A percentile compares a stretch with the other conserved stretches of the same genome.
Evolutionary conservation across 2,113 vertebrate genomes (phyloP).

Genomic region (Thalassarche chlororhynchos): DNA sequence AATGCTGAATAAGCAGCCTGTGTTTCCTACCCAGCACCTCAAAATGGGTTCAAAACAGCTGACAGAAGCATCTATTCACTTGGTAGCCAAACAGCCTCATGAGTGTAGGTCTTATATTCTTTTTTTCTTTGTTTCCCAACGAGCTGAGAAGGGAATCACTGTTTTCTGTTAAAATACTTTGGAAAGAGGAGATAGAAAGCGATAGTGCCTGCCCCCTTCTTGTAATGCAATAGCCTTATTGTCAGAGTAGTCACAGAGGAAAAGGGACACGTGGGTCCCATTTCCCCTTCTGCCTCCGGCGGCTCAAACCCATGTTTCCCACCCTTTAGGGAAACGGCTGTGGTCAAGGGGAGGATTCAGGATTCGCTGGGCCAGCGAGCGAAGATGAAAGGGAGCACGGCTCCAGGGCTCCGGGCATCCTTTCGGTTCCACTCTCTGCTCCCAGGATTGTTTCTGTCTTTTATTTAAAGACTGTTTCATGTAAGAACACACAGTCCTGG

Average conservation of each 20-base stretch:
- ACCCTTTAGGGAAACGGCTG: background rate
- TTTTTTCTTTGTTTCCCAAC: background rate
- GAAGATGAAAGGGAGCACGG: background rate
- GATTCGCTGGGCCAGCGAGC: rapidly evolving
- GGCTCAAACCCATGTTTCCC: background rate
- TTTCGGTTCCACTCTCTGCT: background rate
- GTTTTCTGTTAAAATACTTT: slow-evolving; percentile 14
- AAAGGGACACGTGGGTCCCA: background rate
- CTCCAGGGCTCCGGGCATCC: background rate
- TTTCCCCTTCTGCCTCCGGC: background rate
- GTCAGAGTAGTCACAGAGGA: background rate
- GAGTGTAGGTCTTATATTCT: background rate
- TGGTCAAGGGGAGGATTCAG: background rate
- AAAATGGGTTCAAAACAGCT: background rate
- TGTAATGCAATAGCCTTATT: background rate
- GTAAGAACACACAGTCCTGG: background rate
- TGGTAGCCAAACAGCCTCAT: background rate
- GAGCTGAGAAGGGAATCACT: background rate
- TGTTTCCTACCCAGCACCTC: background rate
- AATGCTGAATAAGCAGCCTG: background rate
- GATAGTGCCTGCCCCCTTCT: background rate
- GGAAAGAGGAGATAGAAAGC: background rate
- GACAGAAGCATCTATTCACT: background rate
- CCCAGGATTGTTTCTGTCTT: background rate
- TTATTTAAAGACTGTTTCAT: background rate